phyloP scores from a whole-genome alignment of 2,888 invertebrate genomes.

The Andrena flavipes region DNA sequence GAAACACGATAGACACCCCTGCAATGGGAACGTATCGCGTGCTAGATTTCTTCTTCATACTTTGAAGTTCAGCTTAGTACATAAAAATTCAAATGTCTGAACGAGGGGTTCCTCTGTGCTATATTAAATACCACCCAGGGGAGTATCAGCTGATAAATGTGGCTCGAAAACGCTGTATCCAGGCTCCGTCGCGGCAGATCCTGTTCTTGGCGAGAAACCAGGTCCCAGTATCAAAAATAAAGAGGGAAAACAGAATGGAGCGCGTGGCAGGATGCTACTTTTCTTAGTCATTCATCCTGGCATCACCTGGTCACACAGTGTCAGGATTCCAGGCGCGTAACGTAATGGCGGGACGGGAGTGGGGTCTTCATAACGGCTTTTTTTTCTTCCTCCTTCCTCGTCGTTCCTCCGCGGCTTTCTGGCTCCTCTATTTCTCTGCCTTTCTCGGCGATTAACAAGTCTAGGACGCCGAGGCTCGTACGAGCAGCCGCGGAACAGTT shows the following conservation, averaged over 20 bases:
- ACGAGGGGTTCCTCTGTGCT: no score
- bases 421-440: slow-evolving; percentile 40
- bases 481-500: slow-evolving; percentile 74
- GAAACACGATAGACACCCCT: background rate
- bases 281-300: slow-evolving; percentile 75
- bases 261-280: slow-evolving; percentile 64
- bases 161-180: background rate
- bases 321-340: slow-evolving; percentile 79
- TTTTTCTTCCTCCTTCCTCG: slow-evolving; percentile 64
- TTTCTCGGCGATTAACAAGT: slow-evolving; percentile 75
- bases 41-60: background rate
- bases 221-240: slow-evolving; percentile 53
- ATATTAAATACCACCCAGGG: background rate
- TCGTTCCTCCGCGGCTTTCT: slow-evolving; percentile 61
- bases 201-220: slow-evolving; percentile 3
- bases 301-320: slow-evolving; percentile 73
- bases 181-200: background rate
- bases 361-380: slow-evolving; percentile 79
- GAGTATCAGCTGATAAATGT: background rate
- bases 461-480: slow-evolving; percentile 76
- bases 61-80: no score
- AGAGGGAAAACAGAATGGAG: slow-evolving; percentile 35
- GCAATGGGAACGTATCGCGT: background rate
- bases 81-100: no score
- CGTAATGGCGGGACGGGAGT: slow-evolving; percentile 73